phyloP scores from a whole-genome alignment of 2,888 invertebrate genomes.

The Drosophila birchii region DNA sequence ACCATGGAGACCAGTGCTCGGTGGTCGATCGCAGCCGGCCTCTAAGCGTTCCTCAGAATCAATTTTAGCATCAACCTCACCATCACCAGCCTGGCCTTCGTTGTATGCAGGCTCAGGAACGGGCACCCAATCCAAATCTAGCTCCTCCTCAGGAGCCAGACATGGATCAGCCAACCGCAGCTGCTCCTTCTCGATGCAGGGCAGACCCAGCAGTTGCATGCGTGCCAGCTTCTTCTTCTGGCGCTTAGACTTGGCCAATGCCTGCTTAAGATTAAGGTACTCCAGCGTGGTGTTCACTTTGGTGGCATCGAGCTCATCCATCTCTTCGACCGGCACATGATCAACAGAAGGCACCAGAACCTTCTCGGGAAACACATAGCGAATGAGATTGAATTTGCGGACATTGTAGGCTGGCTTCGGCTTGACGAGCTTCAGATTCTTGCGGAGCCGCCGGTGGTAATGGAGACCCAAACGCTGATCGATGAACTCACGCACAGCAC shows the following conservation, averaged over 20 bases:
- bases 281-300: constrained; percentile 70
- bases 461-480: constrained; percentile 75
- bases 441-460: constrained; percentile 75
- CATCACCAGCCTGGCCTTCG: background rate
- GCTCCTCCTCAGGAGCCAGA: constrained; percentile 59
- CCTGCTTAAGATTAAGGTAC: constrained; percentile 67
- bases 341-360: constrained; percentile 48
- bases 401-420: constrained; percentile 77
- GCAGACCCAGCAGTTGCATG: constrained; percentile 73
- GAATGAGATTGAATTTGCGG: constrained; percentile 83
- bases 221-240: constrained; percentile 67
- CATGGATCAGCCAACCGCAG: constrained; percentile 64
- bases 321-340: constrained; percentile 39
- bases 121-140: constrained; percentile 82
- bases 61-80: background rate
- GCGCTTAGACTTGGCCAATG: constrained; percentile 51
- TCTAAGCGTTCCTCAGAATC: background rate
- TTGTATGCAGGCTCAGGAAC: constrained; percentile 50
- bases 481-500: constrained; percentile 66
- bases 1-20: background rate
- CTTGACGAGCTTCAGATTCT: constrained; percentile 76
- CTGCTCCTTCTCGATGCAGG: constrained; percentile 68
- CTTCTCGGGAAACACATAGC: constrained; percentile 74
- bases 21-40: constrained; percentile 10
- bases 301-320: constrained; percentile 47